Evolutionary conservation across 2,888 invertebrate species (phyloP), one percentile per base, ranked within the genome.

Genomic region (Gymnosoma rotundatum): DNA sequence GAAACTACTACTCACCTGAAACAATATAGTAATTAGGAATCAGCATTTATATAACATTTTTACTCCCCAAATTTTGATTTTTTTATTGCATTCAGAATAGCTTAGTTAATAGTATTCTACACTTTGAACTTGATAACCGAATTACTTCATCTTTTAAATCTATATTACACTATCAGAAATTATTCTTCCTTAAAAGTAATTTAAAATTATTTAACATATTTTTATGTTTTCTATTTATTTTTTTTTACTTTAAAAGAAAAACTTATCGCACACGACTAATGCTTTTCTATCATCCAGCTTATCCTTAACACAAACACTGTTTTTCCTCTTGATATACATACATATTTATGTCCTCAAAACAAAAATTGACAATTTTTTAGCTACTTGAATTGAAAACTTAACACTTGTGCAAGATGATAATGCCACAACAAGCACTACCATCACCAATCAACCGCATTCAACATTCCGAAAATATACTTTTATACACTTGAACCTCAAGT

Each of bases 401-500:
- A 48, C 67, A 73, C 60, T 74, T 80, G 69, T 61, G 16, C 42
- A 67, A 36, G 18, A 67, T 54, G 60, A 61, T 61, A 60, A 25
- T 72, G 45, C 1, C n/a, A 72, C 9, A 54, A 70, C 45, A 42
- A 70, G 52, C 61, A 56, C 21, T 48, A 48, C 48, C 61, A 64
- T 32, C 64, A 78, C 70, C 78, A 64, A 64, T 78, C 63, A 64
- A 64, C 45, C 52, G 56, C 25, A 69, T 70, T 64, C 63, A 70
- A 18, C n/a, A 48, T 56, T 56, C 14, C 42, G 10, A 16, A 20
- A 72, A 56, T 56, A 66, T 20, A 66, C 66, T 69, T 69, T 67
- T 45, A 45, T 69, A 69, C 45, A 73, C 73, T 72, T 79, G 78
- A 84, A 70, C 78, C 78, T 84, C 64, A 78, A 84, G 84, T 54